Base-by-base conservation (phyloP, 23 tunicate genomes). In the Halocynthia roretzi region DNA sequence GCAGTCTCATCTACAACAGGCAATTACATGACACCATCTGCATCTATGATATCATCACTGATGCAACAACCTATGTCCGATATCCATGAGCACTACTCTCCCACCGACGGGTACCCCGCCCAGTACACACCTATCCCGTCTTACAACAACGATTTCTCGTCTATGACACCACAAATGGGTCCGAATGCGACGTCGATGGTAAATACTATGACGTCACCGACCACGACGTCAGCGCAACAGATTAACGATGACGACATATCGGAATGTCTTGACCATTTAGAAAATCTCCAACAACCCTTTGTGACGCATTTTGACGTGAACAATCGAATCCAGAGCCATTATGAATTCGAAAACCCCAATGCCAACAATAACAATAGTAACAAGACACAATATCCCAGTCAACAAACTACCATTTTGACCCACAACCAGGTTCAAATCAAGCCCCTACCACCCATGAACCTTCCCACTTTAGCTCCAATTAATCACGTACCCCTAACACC, bases 201-300 rank as follows among this genome's bases (percentile, higher is more conserved):
- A 75, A 56, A n/a, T 56, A 55, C 15, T 48, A 56, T 40, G 48
- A 14, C 14, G 66, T 78, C 60, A 66, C 31, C 18, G 61, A 52
- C 61, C 52, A 19, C 18, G 75, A 15, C 64, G 64, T 17, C 64
- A 60, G 14, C 76, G 76, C 17, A 11, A 20, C 51, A 48, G 18
- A 14, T 67, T 2, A 67, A 50, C 56, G 67, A 53, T 12, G 63
- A 74, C 10, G 78, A 83, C 12, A 52, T 83, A 23, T 10, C 50
- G 50, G 80, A 71, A 20, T 83, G 86, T 62, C n/a, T 83, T 40
- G 83, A 68, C 83, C 80, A 82, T 53, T 56, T 84, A 23, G 83
- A 60, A 51, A 80, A 57, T 72, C 56, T 84, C 40, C 83, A 84
- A 78, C 78, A 74, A 17, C 65, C 89, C 14, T 80, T 84, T 62